These are phyloP conservation scores for Pseudopodoces humilis DNA, from an alignment of 2,113 vertebrate genomes.

Conservation along the genomic window DNA sequence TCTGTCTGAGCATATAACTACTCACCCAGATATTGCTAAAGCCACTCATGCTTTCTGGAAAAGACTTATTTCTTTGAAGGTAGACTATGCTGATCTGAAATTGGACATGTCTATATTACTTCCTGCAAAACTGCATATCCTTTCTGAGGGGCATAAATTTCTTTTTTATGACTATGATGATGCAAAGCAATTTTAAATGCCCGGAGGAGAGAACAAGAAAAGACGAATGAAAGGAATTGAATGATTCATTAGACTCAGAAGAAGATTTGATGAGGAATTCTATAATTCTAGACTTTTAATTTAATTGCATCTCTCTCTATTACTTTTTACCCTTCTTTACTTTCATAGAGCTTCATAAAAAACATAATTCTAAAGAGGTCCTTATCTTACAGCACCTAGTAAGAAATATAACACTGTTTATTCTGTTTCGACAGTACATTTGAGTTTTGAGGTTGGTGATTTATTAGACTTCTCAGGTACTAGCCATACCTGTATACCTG, in stretches of 20 bases:
- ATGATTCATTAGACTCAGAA: constrained; percentile 66
- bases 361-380: constrained; percentile 26
- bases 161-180: constrained; percentile 47
- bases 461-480: constrained; percentile 17
- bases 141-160: constrained; percentile 63
- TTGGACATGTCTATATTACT: constrained; percentile 65
- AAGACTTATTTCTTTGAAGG: constrained; percentile 53
- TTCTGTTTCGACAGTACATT: constrained; percentile 39
- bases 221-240: constrained; percentile 48
- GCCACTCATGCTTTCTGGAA: constrained; percentile 15
- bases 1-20: neutral
- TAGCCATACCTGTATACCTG: constrained; percentile 1
- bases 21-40: neutral
- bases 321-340: constrained; percentile 2
- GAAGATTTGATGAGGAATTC: constrained; percentile 58
- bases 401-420: constrained; percentile 57
- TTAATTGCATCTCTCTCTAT: constrained; percentile 48
- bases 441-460: constrained; percentile 35
- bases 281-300: constrained; percentile 58
- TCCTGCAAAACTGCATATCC: constrained; percentile 60
- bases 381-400: neutral
- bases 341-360: constrained; percentile 24
- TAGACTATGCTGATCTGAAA: constrained; percentile 64
- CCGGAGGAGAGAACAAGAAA: constrained; percentile 57
- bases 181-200: constrained; percentile 73